Base-by-base conservation (phyloP, 2,888 invertebrate species). In the Molorchus minor region DNA sequence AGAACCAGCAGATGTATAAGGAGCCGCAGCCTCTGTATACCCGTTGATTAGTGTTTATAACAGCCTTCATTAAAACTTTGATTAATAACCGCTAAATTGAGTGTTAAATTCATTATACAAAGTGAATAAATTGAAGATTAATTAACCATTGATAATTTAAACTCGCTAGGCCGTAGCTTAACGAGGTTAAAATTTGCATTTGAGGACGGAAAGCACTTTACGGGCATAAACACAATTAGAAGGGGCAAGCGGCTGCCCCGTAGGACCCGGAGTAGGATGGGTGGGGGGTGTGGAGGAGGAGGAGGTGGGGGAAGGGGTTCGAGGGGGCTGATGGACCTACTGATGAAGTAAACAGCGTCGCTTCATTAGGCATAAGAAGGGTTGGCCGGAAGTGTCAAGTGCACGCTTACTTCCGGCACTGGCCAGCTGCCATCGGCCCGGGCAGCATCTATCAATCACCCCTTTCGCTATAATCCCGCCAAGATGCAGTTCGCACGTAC, bases 21-120 rank as follows among this genome's bases (percentile, higher is more conserved):
- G 61, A 65, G 58, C 53, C 56, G 29, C 45, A 52, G 62, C 46
- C 59, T 64, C 56, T 60, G 58, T 67, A 66, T 69, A 69, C 65
- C 62, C 69, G 62, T 70, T 74, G 73, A 75, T 74, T 72, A 73
- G 74, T 74, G 75, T 74, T 75, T 72, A 72, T 74, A 78, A 77
- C 76, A 77, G 71, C 77, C 79, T 81, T 82, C 82, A 83, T 84
- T 82, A 83, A 83, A 83, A 83, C 81, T 83, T 83, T 82, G 82
- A 83, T 83, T 83, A 83, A 83, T 82, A 83, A 82, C 81, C 82
- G 80, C 82, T 81, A 82, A 84, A 84, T 84, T 83, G 83, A 77
- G 76, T 76, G 77, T 77, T 77, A 76, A 75, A 76, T 76, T 77
- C 75, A 75, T 76, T 76, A 76, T 76, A 80, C 79, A 81, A 81